Conservation (phyloP, 2,888 invertebrate genomes). For the Erebia palarica region DNA sequence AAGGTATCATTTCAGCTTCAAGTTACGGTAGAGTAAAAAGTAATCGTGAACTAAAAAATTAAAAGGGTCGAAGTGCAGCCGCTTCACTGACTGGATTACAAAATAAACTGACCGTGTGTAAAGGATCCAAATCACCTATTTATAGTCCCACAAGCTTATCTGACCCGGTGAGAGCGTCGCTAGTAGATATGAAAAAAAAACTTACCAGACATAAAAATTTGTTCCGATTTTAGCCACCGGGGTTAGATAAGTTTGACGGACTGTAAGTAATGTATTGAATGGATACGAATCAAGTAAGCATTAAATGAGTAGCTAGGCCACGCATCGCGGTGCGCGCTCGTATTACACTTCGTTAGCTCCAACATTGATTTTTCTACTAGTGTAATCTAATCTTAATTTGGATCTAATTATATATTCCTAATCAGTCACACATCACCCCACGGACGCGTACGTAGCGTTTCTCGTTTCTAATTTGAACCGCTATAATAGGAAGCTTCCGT, state of each 20-base stretch:
- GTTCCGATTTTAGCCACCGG: too few relatives aligned
- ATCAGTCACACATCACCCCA: too few relatives aligned
- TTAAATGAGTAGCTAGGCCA: constrained; percentile 12
- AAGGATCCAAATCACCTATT: not conserved
- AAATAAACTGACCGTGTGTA: not conserved
- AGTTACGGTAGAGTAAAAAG: not conserved
- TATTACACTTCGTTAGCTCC: constrained; percentile 8
- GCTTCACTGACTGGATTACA: not conserved
- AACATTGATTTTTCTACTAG: constrained; percentile 2
- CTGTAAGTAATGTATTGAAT: constrained; percentile 9
- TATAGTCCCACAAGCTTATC: too few relatives aligned
- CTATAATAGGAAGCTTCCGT: too few relatives aligned
- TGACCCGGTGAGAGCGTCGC: too few relatives aligned
- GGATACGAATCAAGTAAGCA: constrained; percentile 12
- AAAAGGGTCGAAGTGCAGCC: not conserved
- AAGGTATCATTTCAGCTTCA: too few relatives aligned
- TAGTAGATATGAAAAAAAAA: too few relatives aligned
- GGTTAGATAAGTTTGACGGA: too few relatives aligned
- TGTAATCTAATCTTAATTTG: not conserved
- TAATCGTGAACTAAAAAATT: not conserved
- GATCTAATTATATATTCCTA: not conserved
- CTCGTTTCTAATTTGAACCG: too few relatives aligned
- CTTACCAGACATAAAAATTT: too few relatives aligned
- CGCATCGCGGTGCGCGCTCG: not conserved
- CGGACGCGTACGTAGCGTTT: too few relatives aligned